Conservation (phyloP, 2,797 vertebrate genomes). For the Sciurus carolinensis region DNA sequence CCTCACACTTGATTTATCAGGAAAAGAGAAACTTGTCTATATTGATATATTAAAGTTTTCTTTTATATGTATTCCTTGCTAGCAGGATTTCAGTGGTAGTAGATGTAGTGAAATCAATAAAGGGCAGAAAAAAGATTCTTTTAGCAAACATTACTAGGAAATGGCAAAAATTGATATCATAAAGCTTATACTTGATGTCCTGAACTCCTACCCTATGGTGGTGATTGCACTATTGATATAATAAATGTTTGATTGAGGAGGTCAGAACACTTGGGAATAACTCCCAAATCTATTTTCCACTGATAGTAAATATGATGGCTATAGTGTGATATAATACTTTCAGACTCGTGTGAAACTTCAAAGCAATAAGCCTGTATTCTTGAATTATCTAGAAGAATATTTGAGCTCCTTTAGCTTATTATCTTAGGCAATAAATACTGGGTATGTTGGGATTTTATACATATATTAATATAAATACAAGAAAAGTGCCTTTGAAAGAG, state of each 20-base stretch:
- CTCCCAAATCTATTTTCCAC: neutral
- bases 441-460: neutral
- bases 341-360: neutral
- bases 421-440: neutral
- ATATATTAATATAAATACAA: neutral
- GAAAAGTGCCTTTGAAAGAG: neutral
- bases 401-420: neutral
- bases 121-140: neutral
- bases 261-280: neutral
- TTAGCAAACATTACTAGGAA: constrained; percentile 50
- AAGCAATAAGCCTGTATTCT: neutral
- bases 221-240: constrained; percentile 33
- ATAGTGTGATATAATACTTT: neutral
- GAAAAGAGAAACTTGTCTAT: constrained; percentile 66
- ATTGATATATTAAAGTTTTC: constrained; percentile 15
- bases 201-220: constrained; percentile 4
- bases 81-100: constrained; percentile 49
- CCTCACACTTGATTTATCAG: constrained; percentile 47
- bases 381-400: neutral
- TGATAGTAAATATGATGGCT: neutral
- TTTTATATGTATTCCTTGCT: constrained; percentile 60
- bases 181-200: constrained; percentile 18
- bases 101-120: constrained; percentile 48
- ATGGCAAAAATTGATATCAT: constrained; percentile 33
- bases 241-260: neutral